A percentile compares a stretch with the other conserved stretches of the same genome.
Conservation (phyloP, 2,113 vertebrate genomes). For the Vidua chalybeata region DNA sequence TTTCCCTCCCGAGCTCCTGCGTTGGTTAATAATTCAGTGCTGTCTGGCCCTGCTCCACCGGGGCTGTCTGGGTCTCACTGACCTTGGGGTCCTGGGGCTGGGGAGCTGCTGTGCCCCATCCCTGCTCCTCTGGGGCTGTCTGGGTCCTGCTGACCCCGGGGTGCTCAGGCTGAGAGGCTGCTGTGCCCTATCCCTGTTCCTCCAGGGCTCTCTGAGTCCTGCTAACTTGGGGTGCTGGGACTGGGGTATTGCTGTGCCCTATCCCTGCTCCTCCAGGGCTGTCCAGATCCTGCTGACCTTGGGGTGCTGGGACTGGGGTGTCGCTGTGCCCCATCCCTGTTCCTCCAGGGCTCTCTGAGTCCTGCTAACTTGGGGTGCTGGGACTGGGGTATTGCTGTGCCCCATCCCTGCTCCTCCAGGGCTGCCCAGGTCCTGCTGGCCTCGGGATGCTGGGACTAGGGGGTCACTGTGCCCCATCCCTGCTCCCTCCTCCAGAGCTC, state of each 20-base stretch:
- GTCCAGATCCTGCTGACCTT: rapidly evolving
- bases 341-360: not conserved
- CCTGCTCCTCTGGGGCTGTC: rapidly evolving
- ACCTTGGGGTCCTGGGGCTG: not conserved
- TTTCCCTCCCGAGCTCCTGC: not conserved
- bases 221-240: rapidly evolving
- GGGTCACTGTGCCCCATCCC: not conserved
- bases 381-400: rapidly evolving
- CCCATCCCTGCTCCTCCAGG: not conserved
- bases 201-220: rapidly evolving
- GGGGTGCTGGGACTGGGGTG: rapidly evolving
- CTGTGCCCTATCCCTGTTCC: not conserved
- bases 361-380: rapidly evolving
- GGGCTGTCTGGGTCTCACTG: not conserved
- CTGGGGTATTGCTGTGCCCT: rapidly evolving
- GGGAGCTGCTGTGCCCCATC: not conserved
- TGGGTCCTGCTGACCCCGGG: rapidly evolving
- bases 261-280: not conserved
- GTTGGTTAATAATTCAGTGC: not conserved
- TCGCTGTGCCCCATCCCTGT: not conserved
- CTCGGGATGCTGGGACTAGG: rapidly evolving
- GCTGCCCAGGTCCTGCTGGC: too few species aligned
- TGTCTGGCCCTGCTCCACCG: not conserved
- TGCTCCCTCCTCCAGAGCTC: not conserved
- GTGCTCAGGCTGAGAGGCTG: rapidly evolving